phyloP scores from a whole-genome alignment of 2,888 invertebrate species.

The Chrysodeixis includens region DNA sequence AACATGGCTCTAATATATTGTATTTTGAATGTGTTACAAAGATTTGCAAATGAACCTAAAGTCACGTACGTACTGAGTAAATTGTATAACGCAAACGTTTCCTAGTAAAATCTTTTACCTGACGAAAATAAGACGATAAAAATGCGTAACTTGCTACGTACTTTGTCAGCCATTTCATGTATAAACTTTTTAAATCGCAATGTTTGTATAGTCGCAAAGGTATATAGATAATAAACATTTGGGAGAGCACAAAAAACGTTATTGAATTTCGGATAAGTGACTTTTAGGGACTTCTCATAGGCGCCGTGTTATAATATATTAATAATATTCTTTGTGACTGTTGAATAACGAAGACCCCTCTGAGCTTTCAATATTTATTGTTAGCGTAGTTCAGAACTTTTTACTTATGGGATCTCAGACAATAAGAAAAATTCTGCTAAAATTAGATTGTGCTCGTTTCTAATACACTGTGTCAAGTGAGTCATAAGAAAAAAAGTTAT shows the following conservation, averaged over 20 bases:
- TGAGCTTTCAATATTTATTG: conserved; percentile 44
- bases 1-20: conserved; percentile 38
- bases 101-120: conserved; percentile 54
- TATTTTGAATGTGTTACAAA: conserved; percentile 37
- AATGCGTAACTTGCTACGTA: conserved; percentile 19
- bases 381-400: conserved; percentile 25
- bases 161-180: conserved; percentile 35
- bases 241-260: conserved; percentile 40
- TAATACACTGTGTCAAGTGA: conserved; percentile 21
- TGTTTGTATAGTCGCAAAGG: conserved; percentile 33
- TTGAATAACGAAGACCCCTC: conserved; percentile 33
- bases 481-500: conserved; percentile 46
- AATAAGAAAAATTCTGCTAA: conserved; percentile 2
- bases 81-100: conserved; percentile 40
- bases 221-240: conserved; percentile 31
- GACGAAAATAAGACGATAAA: conserved; percentile 16
- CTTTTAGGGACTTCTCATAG: conserved; percentile 22
- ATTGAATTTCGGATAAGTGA: conserved; percentile 30
- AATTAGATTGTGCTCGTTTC: conserved; percentile 11
- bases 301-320: conserved; percentile 26
- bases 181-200: conserved; percentile 37
- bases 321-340: conserved; percentile 31
- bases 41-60: conserved; percentile 32
- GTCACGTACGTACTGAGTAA: conserved; percentile 50
- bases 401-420: conserved; percentile 18